Percentiles rank a stretch among this genome's conserved stretches.
Evolutionary conservation across 2,888 invertebrate genomes (phyloP).

Genomic region (Mylabris sibirica): DNA sequence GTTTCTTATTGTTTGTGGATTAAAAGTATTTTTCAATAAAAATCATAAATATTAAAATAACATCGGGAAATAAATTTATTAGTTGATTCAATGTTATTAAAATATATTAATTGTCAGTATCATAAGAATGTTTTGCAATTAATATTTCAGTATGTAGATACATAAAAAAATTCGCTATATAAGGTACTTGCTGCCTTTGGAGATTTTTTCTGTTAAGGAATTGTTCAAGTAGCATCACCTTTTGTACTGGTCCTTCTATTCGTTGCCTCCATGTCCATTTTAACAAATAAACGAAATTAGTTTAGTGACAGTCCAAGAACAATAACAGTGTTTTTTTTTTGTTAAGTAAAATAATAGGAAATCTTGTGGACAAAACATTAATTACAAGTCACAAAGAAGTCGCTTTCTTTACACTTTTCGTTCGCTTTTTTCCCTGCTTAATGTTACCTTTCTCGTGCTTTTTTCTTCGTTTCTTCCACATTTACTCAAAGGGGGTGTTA

Average conservation of each 20-base stretch:
- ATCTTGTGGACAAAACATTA: constrained; percentile 52
- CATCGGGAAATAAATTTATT: too few species aligned
- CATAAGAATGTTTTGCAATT: too few species aligned
- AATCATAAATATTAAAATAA: too few species aligned
- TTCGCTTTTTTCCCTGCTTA: neutral
- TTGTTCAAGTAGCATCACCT: neutral
- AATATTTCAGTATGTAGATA: too few species aligned
- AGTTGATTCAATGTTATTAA: too few species aligned
- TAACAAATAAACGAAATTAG: constrained; percentile 3
- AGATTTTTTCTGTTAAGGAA: too few species aligned
- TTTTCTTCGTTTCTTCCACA: neutral
- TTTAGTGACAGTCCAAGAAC: neutral
- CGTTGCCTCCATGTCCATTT: neutral
- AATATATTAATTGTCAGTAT: too few species aligned
- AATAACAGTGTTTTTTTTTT: constrained; percentile 9
- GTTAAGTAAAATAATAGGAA: constrained; percentile 27
- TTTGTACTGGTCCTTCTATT: neutral
- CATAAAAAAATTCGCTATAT: too few species aligned
- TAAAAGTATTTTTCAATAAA: too few species aligned
- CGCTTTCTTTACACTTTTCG: neutral
- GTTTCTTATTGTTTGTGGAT: too few species aligned
- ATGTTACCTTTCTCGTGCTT: neutral
- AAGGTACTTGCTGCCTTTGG: too few species aligned
- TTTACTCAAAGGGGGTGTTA: neutral
- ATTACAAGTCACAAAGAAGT: constrained; percentile 52